Evolutionary conservation across 2,888 invertebrate genomes (phyloP), one percentile per base, ranked within the genome.

Genomic region (Thecophora atra): DNA sequence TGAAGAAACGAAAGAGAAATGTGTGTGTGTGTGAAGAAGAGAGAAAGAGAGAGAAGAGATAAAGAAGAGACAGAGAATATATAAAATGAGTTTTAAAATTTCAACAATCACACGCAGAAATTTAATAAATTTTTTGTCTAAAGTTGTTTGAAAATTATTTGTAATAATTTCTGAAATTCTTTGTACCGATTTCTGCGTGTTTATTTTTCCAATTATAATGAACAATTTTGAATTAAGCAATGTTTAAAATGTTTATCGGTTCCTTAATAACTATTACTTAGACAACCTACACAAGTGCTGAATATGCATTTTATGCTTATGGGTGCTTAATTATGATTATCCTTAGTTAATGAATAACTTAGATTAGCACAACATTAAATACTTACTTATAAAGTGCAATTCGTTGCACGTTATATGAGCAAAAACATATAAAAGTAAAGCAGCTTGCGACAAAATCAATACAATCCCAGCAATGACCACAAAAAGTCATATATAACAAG

Each of bases 11-110:
- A 77, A 58, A 54, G 56, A 70, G 44, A 72, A 58, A n/a, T n/a
- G n/a, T n/a, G n/a, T n/a, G n/a, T 70, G 28, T 67, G 52, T 74
- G 37, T 37, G 60, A 72, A 60, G 52, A 71, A 54, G 56, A 75
- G 68, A 74, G 44, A 68, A 26, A 70, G 30, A 72, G 70, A 72
- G 19, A 72, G 64, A 26, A 70, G 30, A 72, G 70, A 72, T n/a
- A 72, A 62, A 75, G 63, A 72, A 60, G 52, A 72, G 52, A 71
- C n/a, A 72, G 24, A 76, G 62, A 72, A 67, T 63, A 42, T 68
- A 72, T 30, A 68, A 11, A 42, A 68, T 68, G 66, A 11, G 24
- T 42, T 26, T 52, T 66, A 52, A 44, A 64, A 52, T 67, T 75
- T 24, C 28, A 58, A 65, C 56, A 65, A 42, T 30, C 51, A 67